These are phyloP conservation scores for Martes martes DNA, from an alignment of 2,113 vertebrate genomes.

Conservation along the genomic window DNA sequence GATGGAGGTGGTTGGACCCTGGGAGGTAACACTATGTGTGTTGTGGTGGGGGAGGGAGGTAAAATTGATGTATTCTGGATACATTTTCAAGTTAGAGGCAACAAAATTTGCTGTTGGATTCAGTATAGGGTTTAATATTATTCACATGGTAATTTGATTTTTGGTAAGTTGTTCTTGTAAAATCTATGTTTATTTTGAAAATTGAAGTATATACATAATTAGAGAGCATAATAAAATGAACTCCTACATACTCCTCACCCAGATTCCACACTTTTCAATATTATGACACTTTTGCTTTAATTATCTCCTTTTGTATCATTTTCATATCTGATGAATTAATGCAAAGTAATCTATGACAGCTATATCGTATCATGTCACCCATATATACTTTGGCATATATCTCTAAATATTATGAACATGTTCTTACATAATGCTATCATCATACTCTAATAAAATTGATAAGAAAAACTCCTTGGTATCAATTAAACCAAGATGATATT, in stretches of 20 bases:
- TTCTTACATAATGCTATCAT: background rate
- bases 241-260: background rate
- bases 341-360: background rate
- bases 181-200: constrained; percentile 8
- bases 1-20: background rate
- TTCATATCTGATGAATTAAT: background rate
- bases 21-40: background rate
- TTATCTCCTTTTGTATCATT: background rate
- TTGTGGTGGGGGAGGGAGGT: background rate
- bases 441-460: background rate
- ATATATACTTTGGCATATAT: background rate
- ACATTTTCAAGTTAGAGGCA: background rate
- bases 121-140: background rate
- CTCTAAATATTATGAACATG: background rate
- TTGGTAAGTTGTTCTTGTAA: background rate
- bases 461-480: background rate
- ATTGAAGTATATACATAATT: background rate
- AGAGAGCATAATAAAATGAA: background rate
- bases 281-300: background rate
- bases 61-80: background rate
- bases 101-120: background rate
- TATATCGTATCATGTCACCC: background rate
- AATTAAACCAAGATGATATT: background rate
- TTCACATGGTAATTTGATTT: background rate
- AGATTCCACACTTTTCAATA: background rate